Base-by-base conservation (phyloP, 2,888 invertebrate species). In the Caenorhabditis becei region DNA sequence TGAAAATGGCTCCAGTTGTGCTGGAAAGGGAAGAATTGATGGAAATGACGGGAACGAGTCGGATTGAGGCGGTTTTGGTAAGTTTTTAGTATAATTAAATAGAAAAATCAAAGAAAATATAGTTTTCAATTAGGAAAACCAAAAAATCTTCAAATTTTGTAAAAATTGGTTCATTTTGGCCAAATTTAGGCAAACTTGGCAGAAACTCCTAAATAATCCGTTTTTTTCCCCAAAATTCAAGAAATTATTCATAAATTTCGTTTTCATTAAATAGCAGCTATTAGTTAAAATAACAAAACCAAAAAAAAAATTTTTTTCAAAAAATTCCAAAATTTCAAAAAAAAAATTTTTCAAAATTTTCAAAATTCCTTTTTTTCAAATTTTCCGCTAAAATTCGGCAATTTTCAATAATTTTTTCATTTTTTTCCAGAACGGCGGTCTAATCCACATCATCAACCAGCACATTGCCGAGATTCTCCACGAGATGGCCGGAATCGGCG, bases 401-500 rank as follows among this genome's bases (percentile, higher is more conserved):
- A 24, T 44, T 35, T n/a, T n/a, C n/a, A 8, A 59, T 74, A 20
- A n/a, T n/a, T n/a, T n/a, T n/a, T n/a, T 32, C 5, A 10, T 32
- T 32, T 32, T 32, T 32, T 32, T 32, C 32, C 71, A 81, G 81
- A 81, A 28, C 32, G 75, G 77, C 7, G 81, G 81, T 20, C 26
- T 77, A 0, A 54, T 81, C 2, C 61, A 77, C 23, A 44, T 81
- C 24, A 49, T 61, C 11, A 72, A 81, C 54, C 47, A 51, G 26
- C 26, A 16, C 0, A 26, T 66, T 2, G 53, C 81, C 24, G 58
- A 62, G 35, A 53, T 67, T 32, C 3, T 81, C 4, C 24, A 59
- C 47, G 81, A 81, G 37, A 24, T 58, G 11, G 44, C 61, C 7
- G 80, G 80, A 18, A 51, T 80, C 44, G 80, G 80, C n/a, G 59